Percentiles rank a stretch among this genome's conserved stretches.
Evolutionary conservation across 2,888 invertebrate species (phyloP).

Genomic region (Drosophila prolongata): DNA sequence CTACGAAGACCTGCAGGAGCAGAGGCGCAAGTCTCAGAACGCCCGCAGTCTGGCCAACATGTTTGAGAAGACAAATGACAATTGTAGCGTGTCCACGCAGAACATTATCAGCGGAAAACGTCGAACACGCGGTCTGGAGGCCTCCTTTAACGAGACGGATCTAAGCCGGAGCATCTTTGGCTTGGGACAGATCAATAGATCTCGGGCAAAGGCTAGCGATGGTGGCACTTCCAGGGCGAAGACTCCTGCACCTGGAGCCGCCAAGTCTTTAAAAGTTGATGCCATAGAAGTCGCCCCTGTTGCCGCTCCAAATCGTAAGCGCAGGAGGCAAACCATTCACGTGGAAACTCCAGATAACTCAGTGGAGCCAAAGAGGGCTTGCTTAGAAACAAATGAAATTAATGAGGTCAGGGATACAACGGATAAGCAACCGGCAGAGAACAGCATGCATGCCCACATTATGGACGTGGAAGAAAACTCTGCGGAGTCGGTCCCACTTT

Average conservation of each 20-base stretch:
- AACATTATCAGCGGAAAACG: constrained; percentile 82
- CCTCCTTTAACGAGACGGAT: constrained; percentile 75
- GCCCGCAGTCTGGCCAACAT: constrained; percentile 60
- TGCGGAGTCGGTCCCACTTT: neutral
- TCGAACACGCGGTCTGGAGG: constrained; percentile 60
- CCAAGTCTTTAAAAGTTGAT: neutral
- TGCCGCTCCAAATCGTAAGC: neutral
- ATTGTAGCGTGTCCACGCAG: constrained; percentile 81
- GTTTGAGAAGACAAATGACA: constrained; percentile 76
- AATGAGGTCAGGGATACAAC: neutral
- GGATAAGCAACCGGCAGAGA: neutral
- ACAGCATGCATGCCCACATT: neutral
- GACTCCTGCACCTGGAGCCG: neutral
- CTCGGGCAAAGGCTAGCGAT: neutral
- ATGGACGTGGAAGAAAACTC: neutral
- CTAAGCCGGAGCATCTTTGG: constrained; percentile 58
- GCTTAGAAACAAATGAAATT: neutral
- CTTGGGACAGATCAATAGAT: neutral
- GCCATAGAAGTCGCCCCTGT: neutral
- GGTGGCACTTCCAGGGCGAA: neutral
- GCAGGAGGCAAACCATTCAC: neutral
- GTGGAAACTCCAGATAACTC: neutral
- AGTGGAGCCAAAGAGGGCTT: neutral
- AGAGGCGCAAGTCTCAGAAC: constrained; percentile 29
- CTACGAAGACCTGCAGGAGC: constrained; percentile 72